Evolutionary conservation across 1,140 invertebrate genomes (phyloP).

Genomic region (Drosophila orena): DNA sequence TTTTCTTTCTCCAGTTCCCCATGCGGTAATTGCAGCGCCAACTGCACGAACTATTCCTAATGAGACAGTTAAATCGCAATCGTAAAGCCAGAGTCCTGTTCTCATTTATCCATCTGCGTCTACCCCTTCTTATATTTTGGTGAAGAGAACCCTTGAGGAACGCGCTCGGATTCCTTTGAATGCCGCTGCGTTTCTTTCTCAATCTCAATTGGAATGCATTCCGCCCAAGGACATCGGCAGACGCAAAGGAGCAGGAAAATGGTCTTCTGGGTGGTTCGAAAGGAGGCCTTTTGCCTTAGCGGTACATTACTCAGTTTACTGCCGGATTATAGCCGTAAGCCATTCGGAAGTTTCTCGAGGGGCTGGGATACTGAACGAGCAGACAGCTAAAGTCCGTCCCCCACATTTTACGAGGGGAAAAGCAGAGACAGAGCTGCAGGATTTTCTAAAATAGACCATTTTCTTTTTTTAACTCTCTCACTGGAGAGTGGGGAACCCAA

Average conservation of each 20-base stretch:
- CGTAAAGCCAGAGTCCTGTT: constrained; percentile 18
- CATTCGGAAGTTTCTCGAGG: constrained; percentile 36
- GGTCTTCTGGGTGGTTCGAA: not conserved
- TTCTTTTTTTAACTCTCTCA: constrained; percentile 5
- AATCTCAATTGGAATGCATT: constrained; percentile 55
- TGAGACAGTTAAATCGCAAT: constrained; percentile 67
- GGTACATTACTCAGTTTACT: constrained; percentile 47
- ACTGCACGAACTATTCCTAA: constrained; percentile 62
- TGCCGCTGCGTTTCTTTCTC: constrained; percentile 37
- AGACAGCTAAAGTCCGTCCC: constrained; percentile 25
- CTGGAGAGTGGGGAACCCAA: not conserved
- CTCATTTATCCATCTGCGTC: constrained; percentile 2
- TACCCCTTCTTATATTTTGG: not conserved
- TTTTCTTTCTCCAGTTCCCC: constrained; percentile 16
- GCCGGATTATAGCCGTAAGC: constrained; percentile 53
- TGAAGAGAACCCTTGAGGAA: constrained; percentile 26
- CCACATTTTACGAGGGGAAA: constrained; percentile 30
- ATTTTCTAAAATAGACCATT: constrained; percentile 16
- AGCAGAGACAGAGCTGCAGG: constrained; percentile 1
- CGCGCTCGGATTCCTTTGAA: constrained; percentile 65
- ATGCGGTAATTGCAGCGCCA: constrained; percentile 27
- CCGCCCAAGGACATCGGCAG: constrained; percentile 55
- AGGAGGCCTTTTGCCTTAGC: constrained; percentile 30
- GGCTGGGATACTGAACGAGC: constrained; percentile 4
- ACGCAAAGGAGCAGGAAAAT: constrained; percentile 7